These are phyloP conservation scores for Aldrovandia affinis DNA, from an alignment of 2,797 vertebrate species.

Conservation along the genomic window DNA sequence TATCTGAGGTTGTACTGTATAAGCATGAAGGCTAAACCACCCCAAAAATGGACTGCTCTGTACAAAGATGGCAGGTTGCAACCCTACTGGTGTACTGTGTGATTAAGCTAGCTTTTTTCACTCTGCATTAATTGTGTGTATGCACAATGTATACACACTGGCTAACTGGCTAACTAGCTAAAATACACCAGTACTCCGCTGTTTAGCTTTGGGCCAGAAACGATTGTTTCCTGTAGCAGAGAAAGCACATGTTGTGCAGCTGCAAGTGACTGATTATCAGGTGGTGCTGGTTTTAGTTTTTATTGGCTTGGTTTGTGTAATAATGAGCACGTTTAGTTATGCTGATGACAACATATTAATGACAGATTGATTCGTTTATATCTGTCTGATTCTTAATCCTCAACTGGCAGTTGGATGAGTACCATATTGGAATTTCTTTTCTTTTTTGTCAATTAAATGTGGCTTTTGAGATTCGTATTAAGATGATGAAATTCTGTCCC, in stretches of 20 bases:
- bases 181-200: background rate
- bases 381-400: no score
- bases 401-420: no score
- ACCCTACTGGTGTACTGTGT: background rate
- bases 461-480: no score
- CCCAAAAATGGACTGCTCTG: background rate
- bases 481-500: no score
- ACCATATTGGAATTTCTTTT: no score
- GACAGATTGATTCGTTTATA: no score
- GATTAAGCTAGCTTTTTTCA: background rate
- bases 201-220: background rate
- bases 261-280: background rate
- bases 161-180: no score
- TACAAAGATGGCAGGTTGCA: background rate
- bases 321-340: background rate
- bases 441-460: no score
- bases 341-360: background rate
- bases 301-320: background rate
- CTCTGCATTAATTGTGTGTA: background rate
- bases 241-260: background rate
- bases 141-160: no score
- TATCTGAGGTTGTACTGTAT: no score
- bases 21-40: background rate
- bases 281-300: background rate
- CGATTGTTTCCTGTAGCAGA: background rate